phyloP scores from a whole-genome alignment of 2,797 vertebrate genomes.

The Epinephelus awoara region DNA sequence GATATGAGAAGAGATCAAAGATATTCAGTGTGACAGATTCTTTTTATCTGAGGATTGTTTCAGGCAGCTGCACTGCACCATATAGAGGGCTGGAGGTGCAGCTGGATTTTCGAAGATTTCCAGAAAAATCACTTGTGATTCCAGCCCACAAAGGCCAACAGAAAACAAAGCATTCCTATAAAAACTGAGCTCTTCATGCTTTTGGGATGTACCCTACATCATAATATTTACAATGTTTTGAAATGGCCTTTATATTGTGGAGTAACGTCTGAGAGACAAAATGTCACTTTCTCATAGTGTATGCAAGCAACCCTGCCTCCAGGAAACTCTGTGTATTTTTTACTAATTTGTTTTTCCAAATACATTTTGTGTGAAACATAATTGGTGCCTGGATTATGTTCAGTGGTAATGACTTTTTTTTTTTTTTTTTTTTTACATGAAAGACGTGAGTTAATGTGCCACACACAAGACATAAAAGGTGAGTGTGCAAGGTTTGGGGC shows the following conservation, averaged over 20 bases:
- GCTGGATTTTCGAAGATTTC: slow-evolving; percentile 9
- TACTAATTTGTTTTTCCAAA: neutral
- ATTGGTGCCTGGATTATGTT: neutral
- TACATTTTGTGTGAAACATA: neutral
- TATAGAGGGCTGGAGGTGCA: neutral
- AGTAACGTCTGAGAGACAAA: neutral
- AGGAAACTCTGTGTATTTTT: neutral
- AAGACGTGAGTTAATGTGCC: neutral
- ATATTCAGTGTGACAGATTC: slow-evolving; percentile 2
- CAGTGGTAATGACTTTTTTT: neutral
- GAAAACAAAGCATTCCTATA: neutral
- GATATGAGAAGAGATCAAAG: slow-evolving; percentile 3
- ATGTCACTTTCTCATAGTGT: neutral
- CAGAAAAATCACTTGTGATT: neutral
- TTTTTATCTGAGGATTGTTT: slow-evolving; percentile 23
- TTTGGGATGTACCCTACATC: neutral
- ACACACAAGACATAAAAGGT: neutral
- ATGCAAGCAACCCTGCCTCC: neutral
- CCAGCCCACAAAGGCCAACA: neutral
- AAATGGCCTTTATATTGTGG: neutral
- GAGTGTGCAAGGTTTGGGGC: neutral
- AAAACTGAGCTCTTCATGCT: too few species aligned
- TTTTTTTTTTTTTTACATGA: too few species aligned
- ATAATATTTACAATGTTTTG: neutral
- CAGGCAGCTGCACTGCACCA: neutral